Percentiles rank a stretch among this genome's conserved stretches.
phyloP scores from a whole-genome alignment of 2,113 vertebrate genomes.

The Butastur rufipennis region DNA sequence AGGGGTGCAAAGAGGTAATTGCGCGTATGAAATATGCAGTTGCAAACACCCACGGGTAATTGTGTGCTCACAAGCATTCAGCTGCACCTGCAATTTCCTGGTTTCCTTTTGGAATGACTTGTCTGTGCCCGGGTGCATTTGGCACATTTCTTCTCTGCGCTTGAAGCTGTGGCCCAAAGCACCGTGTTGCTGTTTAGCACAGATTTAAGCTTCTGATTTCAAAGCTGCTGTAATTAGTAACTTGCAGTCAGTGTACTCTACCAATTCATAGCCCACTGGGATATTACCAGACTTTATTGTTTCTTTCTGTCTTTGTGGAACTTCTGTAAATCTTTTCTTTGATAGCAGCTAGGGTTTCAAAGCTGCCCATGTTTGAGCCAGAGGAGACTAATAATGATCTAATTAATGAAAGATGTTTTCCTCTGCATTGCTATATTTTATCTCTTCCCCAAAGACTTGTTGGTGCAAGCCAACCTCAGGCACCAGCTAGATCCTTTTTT shows the following conservation, averaged over 20 bases:
- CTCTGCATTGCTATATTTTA: slow-evolving; percentile 44
- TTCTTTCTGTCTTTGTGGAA: slow-evolving; percentile 51
- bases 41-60: neutral
- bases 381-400: slow-evolving; percentile 56
- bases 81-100: slow-evolving; percentile 7
- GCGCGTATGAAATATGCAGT: neutral
- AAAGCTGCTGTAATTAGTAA: slow-evolving; percentile 60
- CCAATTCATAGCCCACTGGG: slow-evolving; percentile 11
- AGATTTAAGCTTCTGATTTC: slow-evolving; percentile 29
- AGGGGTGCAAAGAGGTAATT: neutral
- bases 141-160: neutral
- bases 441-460: slow-evolving; percentile 34
- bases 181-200: neutral
- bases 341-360: slow-evolving; percentile 55
- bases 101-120: neutral
- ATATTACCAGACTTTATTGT: slow-evolving; percentile 46
- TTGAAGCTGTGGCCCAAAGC: neutral
- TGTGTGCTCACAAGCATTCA: neutral
- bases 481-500: neutral
- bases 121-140: neutral
- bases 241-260: slow-evolving; percentile 12
- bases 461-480: slow-evolving; percentile 31
- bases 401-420: slow-evolving; percentile 62
- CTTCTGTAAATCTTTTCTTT: slow-evolving; percentile 55
- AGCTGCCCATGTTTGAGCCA: slow-evolving; percentile 34